Evolutionary conservation across 2,888 invertebrate genomes (phyloP).

Genomic region (Acleris holmiana): DNA sequence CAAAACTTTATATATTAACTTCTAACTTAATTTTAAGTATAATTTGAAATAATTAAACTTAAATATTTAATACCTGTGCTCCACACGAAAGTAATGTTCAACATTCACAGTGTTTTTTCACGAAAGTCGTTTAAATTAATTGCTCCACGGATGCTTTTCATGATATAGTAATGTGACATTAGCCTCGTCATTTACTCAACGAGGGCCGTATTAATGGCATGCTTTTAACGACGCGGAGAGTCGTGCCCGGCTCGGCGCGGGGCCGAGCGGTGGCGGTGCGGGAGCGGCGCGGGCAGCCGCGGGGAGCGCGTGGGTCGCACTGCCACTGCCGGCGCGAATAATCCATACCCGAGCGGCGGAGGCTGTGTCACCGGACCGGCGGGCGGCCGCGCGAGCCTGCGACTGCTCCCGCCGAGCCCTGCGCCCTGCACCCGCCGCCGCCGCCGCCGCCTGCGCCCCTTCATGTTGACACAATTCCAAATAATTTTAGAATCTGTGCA

Average conservation of each 20-base stretch:
- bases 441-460: slow-evolving; percentile 50
- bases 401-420: slow-evolving; percentile 59
- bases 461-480: slow-evolving; percentile 80
- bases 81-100: slow-evolving; percentile 51
- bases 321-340: slow-evolving; percentile 70
- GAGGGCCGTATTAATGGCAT: slow-evolving; percentile 64
- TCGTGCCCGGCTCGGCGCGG: slow-evolving; percentile 28
- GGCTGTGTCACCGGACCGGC: slow-evolving; percentile 80
- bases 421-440: slow-evolving; percentile 46
- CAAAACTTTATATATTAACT: not conserved
- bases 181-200: slow-evolving; percentile 67
- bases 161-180: slow-evolving; percentile 66
- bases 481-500: slow-evolving; percentile 64
- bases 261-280: slow-evolving; percentile 8
- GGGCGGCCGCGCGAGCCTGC: slow-evolving; percentile 72
- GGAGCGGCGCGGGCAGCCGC: slow-evolving; percentile 59
- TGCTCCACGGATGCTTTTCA: slow-evolving; percentile 69
- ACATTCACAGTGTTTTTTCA: slow-evolving; percentile 49
- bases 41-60: not conserved
- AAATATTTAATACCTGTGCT: slow-evolving; percentile 41
- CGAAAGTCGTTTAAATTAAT: slow-evolving; percentile 62
- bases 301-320: slow-evolving; percentile 75
- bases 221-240: slow-evolving; percentile 52
- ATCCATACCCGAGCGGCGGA: slow-evolving; percentile 79
- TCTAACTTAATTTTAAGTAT: no score